Base-by-base conservation (phyloP, 2,888 invertebrate genomes). In the Andrena flavipes region DNA sequence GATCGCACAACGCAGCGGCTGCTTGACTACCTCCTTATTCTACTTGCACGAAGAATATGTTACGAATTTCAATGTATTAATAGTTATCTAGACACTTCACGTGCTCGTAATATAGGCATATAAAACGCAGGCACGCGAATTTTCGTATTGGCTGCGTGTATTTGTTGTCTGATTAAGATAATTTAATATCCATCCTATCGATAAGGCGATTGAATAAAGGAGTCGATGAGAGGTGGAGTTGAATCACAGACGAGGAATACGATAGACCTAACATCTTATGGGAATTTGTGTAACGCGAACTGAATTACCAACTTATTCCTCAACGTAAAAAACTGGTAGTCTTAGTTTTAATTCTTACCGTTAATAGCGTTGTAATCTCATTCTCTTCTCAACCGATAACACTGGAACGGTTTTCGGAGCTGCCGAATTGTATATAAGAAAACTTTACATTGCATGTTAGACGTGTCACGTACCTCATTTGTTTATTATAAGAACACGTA, bases 51-150 rank as follows among this genome's bases (percentile, higher is more conserved):
- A 67, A 68, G 72, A 62, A 67, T 56, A 56, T 72, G 72, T 72
- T 63, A 67, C 62, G 67, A 56, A 72, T 79, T 71, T 78, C 72
- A 62, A 80, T 79, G 73, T 80, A 79, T 79, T 79, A 79, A 80
- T 80, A 80, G 79, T 79, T 68, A 73, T 68, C 63, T 68, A 59
- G 68, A 72, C 80, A 79, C 35, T 63, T 73, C 54, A 72, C 72
- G 56, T 68, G 59, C 56, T 68, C 23, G 42, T 68, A 68, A 29
- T 29, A 73, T 80, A 54, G 51, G 48, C 54, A 13, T 78, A 35
- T 26, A 35, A 78, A 80, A 60, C 65, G 54, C 33, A 67, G 63
- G 68, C 72, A 73, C 49, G 23, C 20, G n/a, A 80, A 72, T 78
- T 49, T 63, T 63, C 6, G 26, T 26, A 51, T 73, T 23, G 49